Conservation (phyloP, 1,140 invertebrate genomes). For the Drosophila saltans region DNA sequence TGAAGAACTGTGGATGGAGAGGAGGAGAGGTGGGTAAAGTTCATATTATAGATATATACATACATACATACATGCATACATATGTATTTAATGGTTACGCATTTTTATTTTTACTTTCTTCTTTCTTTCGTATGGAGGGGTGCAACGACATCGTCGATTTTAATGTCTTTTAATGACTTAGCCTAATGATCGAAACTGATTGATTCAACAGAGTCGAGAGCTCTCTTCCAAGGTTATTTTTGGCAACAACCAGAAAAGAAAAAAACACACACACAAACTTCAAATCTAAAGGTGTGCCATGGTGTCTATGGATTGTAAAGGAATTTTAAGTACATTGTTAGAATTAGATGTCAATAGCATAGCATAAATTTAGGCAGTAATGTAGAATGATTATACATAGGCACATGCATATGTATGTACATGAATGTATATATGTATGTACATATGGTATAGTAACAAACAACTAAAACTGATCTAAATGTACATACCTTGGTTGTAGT, state of each 20-base stretch:
- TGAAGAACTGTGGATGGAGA: background rate
- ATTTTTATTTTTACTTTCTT: conserved; percentile 29
- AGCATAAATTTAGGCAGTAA: background rate
- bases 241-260: conserved; percentile 5
- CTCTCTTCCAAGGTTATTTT: conserved; percentile 65
- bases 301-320: no score
- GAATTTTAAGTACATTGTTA: no score
- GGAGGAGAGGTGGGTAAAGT: background rate
- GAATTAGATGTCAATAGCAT: background rate
- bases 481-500: no score
- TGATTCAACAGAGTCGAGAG: conserved; percentile 55
- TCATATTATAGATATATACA: no score
- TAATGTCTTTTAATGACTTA: conserved; percentile 76
- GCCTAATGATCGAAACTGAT: conserved; percentile 74
- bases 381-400: background rate
- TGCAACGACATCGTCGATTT: conserved; percentile 20
- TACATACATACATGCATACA: no score
- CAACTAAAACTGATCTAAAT: no score
- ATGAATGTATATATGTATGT: no score
- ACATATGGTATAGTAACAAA: no score
- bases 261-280: background rate
- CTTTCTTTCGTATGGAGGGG: background rate
- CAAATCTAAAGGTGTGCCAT: background rate
- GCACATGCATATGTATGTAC: no score
- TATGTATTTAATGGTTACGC: background rate